Conservation (phyloP, 2,797 vertebrate species). For the Hoplostethus mediterraneus region DNA sequence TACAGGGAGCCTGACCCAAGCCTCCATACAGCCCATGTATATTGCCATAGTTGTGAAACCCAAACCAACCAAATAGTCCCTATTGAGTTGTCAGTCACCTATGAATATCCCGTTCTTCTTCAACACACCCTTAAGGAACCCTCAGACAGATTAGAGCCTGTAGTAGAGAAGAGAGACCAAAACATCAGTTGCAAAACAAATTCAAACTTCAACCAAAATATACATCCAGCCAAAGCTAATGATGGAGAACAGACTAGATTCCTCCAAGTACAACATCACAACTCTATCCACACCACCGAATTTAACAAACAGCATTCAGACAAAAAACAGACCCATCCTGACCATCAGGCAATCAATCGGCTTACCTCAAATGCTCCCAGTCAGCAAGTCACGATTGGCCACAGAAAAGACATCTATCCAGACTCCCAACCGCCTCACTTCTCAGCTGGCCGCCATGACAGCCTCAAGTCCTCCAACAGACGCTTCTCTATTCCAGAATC, state of each 20-base stretch:
- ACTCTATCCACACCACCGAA: background rate
- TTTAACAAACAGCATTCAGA: constrained; percentile 7
- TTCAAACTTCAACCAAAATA: constrained; percentile 13
- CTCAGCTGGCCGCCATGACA: background rate
- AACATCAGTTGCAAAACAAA: constrained; percentile 18
- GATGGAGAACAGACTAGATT: constrained; percentile 24
- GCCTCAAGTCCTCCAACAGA: constrained; percentile 12
- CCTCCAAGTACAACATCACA: constrained; percentile 20
- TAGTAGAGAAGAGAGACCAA: constrained; percentile 53
- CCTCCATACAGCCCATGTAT: constrained; percentile 14
- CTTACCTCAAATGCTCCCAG: constrained; percentile 30
- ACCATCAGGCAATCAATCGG: constrained; percentile 5
- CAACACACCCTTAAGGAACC: constrained; percentile 27
- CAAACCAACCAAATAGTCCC: background rate
- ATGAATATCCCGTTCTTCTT: constrained; percentile 23
- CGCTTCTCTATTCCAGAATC: constrained; percentile 44
- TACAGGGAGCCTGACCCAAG: constrained; percentile 41
- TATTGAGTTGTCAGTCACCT: background rate
- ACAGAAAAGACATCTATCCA: constrained; percentile 63
- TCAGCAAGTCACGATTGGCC: constrained; percentile 45
- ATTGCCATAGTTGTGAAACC: constrained; percentile 16
- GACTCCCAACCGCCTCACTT: constrained; percentile 21
- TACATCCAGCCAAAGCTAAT: constrained; percentile 22
- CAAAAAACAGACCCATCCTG: constrained; percentile 11
- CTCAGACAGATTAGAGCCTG: constrained; percentile 49